phyloP scores from a whole-genome alignment of 2,888 invertebrate genomes.

The Ophion slaviceki region DNA sequence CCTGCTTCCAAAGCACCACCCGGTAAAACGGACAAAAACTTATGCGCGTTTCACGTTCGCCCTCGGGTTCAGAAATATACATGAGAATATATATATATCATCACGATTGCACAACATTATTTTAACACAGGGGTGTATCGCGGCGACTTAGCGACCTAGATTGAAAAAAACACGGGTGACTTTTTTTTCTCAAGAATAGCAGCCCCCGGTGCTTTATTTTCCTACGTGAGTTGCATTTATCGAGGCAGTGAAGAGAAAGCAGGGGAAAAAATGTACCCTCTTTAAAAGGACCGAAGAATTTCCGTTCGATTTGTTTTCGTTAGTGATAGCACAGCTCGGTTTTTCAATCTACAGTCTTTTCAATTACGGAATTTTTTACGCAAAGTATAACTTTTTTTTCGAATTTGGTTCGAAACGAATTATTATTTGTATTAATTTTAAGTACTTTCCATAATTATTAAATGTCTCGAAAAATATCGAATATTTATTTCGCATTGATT shows the following conservation, averaged over 20 bases:
- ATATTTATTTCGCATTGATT: background rate
- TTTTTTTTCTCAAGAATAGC: constrained; percentile 33
- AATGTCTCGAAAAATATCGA: background rate
- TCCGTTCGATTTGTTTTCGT: background rate
- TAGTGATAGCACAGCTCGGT: background rate
- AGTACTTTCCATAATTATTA: background rate
- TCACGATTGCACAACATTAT: constrained; percentile 48
- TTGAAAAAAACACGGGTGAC: constrained; percentile 66
- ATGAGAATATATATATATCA: constrained; percentile 50
- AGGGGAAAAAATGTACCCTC: constrained; percentile 18
- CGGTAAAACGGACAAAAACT: constrained; percentile 27
- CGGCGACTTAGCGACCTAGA: constrained; percentile 44
- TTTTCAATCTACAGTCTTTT: background rate
- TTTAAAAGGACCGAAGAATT: constrained; percentile 11
- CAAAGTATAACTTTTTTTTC: background rate
- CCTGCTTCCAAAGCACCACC: constrained; percentile 7
- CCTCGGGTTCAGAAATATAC: constrained; percentile 53
- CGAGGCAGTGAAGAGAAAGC: constrained; percentile 19
- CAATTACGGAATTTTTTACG: background rate
- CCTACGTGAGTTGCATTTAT: constrained; percentile 31
- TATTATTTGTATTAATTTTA: no score
- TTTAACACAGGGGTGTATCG: constrained; percentile 34
- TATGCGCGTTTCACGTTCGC: constrained; percentile 19
- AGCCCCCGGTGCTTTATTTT: constrained; percentile 22
- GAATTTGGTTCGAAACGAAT: background rate